A percentile compares a stretch with the other conserved stretches of the same genome.
Evolutionary conservation across 2,113 vertebrate genomes (phyloP).

Genomic region (Miniopterus natalensis): DNA sequence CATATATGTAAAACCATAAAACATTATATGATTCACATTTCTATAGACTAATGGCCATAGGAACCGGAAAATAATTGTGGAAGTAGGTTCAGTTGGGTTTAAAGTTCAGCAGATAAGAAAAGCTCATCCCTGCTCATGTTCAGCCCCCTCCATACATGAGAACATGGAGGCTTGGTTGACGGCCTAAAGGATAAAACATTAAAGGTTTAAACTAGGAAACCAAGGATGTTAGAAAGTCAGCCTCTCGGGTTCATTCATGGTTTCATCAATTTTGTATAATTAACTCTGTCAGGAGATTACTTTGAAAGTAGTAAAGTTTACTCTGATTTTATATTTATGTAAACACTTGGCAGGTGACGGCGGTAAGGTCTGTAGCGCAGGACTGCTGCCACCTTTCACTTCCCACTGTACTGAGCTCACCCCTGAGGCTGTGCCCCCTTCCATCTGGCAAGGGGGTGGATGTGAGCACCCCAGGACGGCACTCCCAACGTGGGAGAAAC

Average conservation of each 20-base stretch:
- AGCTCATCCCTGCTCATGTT: constrained; percentile 81
- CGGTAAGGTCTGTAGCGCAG: no score
- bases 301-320: neutral
- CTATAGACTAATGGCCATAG: constrained; percentile 86
- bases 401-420: no score
- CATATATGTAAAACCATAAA: constrained; percentile 48
- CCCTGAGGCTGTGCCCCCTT: no score
- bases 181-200: neutral
- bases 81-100: constrained; percentile 83
- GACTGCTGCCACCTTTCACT: no score
- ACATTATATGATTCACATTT: constrained; percentile 91
- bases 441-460: no score
- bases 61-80: constrained; percentile 90
- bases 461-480: no score
- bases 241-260: neutral
- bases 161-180: neutral
- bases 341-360: neutral
- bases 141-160: constrained; percentile 15
- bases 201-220: constrained; percentile 36
- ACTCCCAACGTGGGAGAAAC: no score
- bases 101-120: constrained; percentile 75
- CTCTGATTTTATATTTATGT: neutral
- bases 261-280: neutral
- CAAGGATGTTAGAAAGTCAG: neutral
- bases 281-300: neutral